Evolutionary conservation across 2,797 vertebrate species (phyloP).

Genomic region (Acropternis orthonyx): DNA sequence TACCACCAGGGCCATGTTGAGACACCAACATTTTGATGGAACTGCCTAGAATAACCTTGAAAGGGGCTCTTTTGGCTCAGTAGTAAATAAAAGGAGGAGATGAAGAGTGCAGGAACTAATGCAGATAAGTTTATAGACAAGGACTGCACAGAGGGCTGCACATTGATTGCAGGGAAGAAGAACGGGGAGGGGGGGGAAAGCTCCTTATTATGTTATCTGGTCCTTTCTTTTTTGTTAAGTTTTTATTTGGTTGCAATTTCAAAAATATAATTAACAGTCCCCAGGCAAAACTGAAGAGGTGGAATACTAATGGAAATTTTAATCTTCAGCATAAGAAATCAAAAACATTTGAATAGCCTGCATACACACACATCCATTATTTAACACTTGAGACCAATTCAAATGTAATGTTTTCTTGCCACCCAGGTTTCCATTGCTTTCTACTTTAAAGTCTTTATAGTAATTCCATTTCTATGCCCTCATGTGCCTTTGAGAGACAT

Average conservation of each 20-base stretch:
- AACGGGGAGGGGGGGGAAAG: not conserved
- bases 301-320: conserved; percentile 69
- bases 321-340: conserved; percentile 59
- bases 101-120: not conserved
- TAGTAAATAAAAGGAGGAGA: not conserved
- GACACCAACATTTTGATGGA: not conserved
- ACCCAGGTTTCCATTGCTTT: not conserved
- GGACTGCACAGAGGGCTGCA: not conserved
- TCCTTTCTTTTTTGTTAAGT: conserved; percentile 14
- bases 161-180: not conserved
- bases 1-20: not conserved
- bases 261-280: conserved; percentile 65
- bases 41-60: not conserved
- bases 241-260: conserved; percentile 54
- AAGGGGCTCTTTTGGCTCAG: not conserved
- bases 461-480: not conserved
- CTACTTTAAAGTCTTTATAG: not conserved
- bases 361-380: conserved; percentile 48
- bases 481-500: not conserved
- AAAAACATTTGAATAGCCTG: conserved; percentile 53
- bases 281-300: conserved; percentile 65
- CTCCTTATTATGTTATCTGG: not conserved
- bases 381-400: conserved; percentile 53
- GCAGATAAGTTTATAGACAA: not conserved
- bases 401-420: conserved; percentile 28